phyloP scores from a whole-genome alignment of 1,140 invertebrate genomes.

The Danaus melanippus region DNA sequence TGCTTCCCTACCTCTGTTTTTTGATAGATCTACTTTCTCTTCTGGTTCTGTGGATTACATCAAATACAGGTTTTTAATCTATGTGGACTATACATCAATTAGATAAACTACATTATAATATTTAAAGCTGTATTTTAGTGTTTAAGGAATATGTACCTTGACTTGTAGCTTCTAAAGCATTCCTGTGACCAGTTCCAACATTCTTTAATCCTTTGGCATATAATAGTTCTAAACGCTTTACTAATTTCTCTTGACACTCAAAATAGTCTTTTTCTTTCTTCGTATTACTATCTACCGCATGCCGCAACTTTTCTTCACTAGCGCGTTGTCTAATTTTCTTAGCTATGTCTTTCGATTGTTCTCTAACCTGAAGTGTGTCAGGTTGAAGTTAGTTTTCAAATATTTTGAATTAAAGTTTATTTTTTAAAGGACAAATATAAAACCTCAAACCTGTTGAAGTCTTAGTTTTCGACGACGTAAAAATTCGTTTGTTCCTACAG shows the following conservation, averaged over 20 bases:
- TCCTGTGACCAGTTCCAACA: constrained; percentile 52
- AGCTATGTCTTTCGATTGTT: constrained; percentile 69
- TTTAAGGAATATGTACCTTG: constrained; percentile 24
- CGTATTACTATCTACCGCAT: constrained; percentile 37
- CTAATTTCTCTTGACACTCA: constrained; percentile 48
- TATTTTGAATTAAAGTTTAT: constrained; percentile 4
- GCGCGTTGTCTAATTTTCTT: constrained; percentile 64
- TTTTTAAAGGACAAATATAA: constrained; percentile 20
- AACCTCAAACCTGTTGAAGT: constrained; percentile 63
- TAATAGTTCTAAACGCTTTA: constrained; percentile 48
- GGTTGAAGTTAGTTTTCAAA: neutral
- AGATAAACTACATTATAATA: constrained; percentile 4
- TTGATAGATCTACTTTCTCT: constrained; percentile 45
- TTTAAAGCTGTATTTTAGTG: too few species aligned
- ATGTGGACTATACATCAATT: constrained; percentile 1
- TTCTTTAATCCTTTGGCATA: constrained; percentile 50
- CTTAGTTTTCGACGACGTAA: constrained; percentile 57
- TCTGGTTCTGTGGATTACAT: constrained; percentile 19
- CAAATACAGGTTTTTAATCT: neutral
- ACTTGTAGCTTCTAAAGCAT: constrained; percentile 34
- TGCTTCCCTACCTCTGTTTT: constrained; percentile 52
- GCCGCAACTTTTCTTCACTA: constrained; percentile 52
- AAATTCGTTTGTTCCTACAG: constrained; percentile 65
- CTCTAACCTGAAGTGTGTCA: constrained; percentile 49
- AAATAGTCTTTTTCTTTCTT: constrained; percentile 55